Conservation (phyloP, 2,888 invertebrate species). For the Drosophila prostipennis region DNA sequence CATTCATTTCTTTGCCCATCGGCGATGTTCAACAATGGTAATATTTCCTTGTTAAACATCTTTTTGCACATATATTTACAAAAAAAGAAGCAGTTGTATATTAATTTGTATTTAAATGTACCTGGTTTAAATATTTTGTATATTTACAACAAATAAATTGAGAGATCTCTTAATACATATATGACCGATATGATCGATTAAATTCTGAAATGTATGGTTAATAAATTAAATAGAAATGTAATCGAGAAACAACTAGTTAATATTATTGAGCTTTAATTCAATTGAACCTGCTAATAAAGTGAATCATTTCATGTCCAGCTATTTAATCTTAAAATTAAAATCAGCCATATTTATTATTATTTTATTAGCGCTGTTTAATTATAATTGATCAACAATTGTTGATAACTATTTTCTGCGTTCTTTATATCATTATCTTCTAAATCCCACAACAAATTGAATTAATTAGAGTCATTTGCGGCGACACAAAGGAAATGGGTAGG, state of each 20-base stretch:
- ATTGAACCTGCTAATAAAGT: background rate
- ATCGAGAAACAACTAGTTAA: too few species aligned
- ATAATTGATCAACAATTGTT: background rate
- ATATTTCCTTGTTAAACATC: background rate
- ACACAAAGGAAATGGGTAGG: background rate
- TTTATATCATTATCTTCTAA: background rate
- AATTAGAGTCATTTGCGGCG: constrained; percentile 9
- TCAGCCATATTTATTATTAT: background rate
- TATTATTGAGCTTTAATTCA: background rate
- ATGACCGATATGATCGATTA: too few species aligned
- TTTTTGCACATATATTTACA: too few species aligned
- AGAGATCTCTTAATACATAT: too few species aligned
- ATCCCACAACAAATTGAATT: constrained; percentile 9
- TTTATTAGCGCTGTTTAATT: background rate
- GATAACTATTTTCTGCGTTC: background rate
- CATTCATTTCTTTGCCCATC: background rate
- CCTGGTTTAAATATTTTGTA: too few species aligned
- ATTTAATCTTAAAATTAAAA: constrained; percentile 18
- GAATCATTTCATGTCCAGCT: background rate
- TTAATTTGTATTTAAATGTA: too few species aligned
- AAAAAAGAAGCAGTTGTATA: too few species aligned
- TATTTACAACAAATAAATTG: too few species aligned
- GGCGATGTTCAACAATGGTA: background rate
- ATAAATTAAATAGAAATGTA: background rate
- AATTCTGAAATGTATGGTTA: too few species aligned